Percentiles rank a stretch among this genome's conserved stretches.
Conservation (phyloP, 2,797 vertebrate genomes). For the Arvicola amphibius region DNA sequence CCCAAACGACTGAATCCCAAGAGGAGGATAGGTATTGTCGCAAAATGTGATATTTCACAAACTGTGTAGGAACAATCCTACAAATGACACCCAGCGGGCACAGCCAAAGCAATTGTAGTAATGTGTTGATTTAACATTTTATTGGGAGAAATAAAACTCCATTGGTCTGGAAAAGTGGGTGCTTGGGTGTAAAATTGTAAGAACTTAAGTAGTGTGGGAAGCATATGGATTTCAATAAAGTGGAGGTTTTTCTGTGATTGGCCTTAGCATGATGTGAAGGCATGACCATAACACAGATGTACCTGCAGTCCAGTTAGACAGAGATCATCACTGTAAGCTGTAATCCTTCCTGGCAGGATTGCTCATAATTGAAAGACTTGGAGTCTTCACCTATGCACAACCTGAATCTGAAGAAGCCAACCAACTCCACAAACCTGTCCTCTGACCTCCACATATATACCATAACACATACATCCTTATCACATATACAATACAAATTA, state of each 20-base stretch:
- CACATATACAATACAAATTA: neutral
- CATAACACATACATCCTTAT: neutral
- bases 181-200: neutral
- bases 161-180: neutral
- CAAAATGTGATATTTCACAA: neutral
- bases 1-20: neutral
- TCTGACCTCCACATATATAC: neutral
- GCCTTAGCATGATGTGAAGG: neutral
- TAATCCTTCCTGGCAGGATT: neutral
- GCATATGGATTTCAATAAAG: neutral
- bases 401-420: neutral
- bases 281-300: rapidly evolving
- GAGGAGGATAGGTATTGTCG: neutral
- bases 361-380: neutral
- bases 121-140: neutral
- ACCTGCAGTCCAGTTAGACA: neutral
- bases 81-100: neutral
- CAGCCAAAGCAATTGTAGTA: neutral
- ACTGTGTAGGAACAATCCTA: neutral
- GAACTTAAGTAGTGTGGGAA: neutral
- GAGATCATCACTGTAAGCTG: neutral
- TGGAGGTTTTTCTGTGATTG: neutral
- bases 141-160: neutral
- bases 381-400: neutral
- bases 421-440: neutral